Conservation (phyloP, 2,113 vertebrate genomes). For the Anolis carolinensis region DNA sequence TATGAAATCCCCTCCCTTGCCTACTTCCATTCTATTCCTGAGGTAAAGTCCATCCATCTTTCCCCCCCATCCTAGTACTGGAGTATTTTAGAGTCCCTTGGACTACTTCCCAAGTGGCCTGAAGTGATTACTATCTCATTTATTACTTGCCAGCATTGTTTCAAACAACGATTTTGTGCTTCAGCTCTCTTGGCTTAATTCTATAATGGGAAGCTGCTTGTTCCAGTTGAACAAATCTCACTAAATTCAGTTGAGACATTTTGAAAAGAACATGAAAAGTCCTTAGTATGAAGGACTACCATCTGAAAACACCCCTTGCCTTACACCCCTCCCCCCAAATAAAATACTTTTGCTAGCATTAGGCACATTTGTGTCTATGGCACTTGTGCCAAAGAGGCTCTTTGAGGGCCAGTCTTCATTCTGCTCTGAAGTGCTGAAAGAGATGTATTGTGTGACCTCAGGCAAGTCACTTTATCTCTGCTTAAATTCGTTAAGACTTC, state of each 20-base stretch:
- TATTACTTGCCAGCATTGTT: background rate
- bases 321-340: background rate
- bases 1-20: too few species aligned
- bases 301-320: background rate
- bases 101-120: too few species aligned
- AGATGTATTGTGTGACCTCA: constrained; percentile 18
- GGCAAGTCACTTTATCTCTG: background rate
- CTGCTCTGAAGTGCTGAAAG: background rate
- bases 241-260: background rate
- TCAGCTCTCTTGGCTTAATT: background rate
- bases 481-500: background rate
- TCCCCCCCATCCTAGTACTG: background rate
- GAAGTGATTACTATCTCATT: background rate
- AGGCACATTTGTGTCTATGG: background rate
- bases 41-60: background rate
- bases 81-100: background rate
- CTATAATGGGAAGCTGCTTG: background rate
- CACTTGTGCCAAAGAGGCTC: constrained; percentile 4
- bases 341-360: background rate
- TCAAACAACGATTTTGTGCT: background rate
- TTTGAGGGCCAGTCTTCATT: constrained; percentile 7
- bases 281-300: background rate
- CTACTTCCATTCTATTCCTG: background rate
- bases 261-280: background rate
- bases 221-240: background rate